These are phyloP conservation scores for Chrysemys picta DNA, from an alignment of 2,113 vertebrate species.

Conservation along the genomic window DNA sequence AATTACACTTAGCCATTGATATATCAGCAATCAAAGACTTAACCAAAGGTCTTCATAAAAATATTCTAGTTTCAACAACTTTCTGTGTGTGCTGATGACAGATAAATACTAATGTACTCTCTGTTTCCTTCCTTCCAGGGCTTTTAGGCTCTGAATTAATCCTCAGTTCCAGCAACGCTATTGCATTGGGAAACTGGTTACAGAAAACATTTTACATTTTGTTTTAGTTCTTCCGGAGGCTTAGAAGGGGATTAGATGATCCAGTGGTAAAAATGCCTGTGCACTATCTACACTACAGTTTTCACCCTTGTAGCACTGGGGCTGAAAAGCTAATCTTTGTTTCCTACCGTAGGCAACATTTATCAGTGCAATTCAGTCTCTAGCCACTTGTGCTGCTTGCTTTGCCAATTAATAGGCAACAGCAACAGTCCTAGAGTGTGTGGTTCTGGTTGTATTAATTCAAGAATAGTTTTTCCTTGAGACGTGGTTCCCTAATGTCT, in stretches of 20 bases:
- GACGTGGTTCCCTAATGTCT: neutral
- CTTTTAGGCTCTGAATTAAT: neutral
- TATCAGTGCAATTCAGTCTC: fast-evolving
- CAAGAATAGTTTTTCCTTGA: neutral
- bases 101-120: neutral
- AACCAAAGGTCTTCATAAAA: neutral
- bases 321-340: neutral
- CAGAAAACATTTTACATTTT: neutral
- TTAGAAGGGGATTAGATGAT: neutral
- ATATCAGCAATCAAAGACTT: neutral
- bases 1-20: neutral
- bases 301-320: neutral
- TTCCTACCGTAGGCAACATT: neutral
- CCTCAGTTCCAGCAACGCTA: neutral
- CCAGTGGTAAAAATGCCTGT: neutral
- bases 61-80: neutral
- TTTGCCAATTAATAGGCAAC: neutral
- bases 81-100: neutral
- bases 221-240: neutral
- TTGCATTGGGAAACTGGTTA: slow-evolving; percentile 1
- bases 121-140: neutral
- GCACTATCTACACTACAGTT: neutral
- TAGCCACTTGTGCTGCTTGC: neutral
- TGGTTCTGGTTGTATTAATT: neutral
- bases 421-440: neutral